Evolutionary conservation across 2,797 vertebrate species (phyloP).

Genomic region (Erpetoichthys calabaricus): DNA sequence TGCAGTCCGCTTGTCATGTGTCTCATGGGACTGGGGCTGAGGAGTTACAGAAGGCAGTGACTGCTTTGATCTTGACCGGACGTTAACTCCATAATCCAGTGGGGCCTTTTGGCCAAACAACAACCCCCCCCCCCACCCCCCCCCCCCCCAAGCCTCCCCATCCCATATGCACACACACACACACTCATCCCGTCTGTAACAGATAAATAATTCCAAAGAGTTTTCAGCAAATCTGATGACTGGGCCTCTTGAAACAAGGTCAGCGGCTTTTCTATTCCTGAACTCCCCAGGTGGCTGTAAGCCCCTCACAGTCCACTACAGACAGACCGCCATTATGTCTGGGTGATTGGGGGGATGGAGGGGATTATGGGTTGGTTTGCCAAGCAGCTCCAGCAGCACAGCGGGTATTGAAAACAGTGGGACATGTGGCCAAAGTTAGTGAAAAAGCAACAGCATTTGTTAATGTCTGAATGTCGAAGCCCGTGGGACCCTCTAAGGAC

Average conservation of each 20-base stretch:
- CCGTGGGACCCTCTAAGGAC: too few species aligned
- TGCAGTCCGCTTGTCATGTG: neutral
- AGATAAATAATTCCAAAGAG: neutral
- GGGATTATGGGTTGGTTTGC: too few species aligned
- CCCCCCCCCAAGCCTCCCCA: neutral
- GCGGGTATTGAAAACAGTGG: too few species aligned
- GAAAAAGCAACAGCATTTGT: too few species aligned
- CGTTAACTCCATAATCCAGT: conserved; percentile 6
- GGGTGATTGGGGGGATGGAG: too few species aligned
- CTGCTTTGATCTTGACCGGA: conserved; percentile 6
- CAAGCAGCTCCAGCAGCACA: too few species aligned
- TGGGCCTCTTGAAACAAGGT: conserved; percentile 2
- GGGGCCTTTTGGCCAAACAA: neutral
- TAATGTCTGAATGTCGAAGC: too few species aligned
- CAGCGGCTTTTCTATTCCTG: neutral
- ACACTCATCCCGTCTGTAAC: too few species aligned
- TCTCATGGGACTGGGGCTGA: conserved; percentile 1
- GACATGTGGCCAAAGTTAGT: too few species aligned
- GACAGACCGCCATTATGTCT: too few species aligned
- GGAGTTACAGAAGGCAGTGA: conserved; percentile 1
- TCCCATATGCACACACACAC: conserved; percentile 6
- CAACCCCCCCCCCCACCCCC: neutral
- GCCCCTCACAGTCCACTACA: too few species aligned
- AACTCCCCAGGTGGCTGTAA: neutral
- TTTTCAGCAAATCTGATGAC: neutral